phyloP scores from a whole-genome alignment of 2,888 invertebrate species.

The Lampropteryx suffumata region DNA sequence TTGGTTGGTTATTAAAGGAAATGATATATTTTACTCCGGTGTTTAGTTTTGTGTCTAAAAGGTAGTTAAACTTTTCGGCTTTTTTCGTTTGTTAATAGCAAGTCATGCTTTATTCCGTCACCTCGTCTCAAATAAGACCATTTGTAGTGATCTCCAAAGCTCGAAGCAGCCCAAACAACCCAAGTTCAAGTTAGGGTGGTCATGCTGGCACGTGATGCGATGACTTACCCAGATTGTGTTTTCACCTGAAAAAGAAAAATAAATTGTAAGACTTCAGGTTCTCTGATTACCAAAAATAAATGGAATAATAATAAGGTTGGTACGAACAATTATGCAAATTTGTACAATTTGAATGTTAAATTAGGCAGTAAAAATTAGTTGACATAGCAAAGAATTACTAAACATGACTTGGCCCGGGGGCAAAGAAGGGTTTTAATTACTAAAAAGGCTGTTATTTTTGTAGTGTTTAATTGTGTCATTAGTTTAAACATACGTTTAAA shows the following conservation, averaged over 20 bases:
- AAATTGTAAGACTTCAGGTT: constrained; percentile 10
- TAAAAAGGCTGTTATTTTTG: neutral
- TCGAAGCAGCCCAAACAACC: constrained; percentile 23
- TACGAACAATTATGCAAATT: neutral
- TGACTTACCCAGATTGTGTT: constrained; percentile 39
- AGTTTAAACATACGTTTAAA: too few species aligned
- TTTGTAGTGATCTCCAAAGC: constrained; percentile 22
- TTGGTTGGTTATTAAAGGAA: too few species aligned
- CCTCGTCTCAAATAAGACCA: constrained; percentile 23
- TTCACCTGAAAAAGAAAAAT: constrained; percentile 46
- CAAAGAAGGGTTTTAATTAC: constrained; percentile 6
- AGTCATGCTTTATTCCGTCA: constrained; percentile 26
- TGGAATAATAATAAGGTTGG: constrained; percentile 2
- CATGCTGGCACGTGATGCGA: constrained; percentile 25
- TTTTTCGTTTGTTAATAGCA: constrained; percentile 21
- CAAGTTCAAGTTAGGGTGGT: constrained; percentile 26
- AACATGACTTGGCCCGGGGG: neutral
- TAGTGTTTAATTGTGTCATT: neutral
- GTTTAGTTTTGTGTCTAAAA: constrained; percentile 4
- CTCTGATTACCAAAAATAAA: constrained; percentile 10
- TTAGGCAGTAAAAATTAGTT: constrained; percentile 16
- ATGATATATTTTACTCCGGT: neutral
- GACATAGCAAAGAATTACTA: constrained; percentile 1
- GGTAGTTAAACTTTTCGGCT: constrained; percentile 17
- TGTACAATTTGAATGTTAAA: constrained; percentile 17